A percentile compares a stretch with the other conserved stretches of the same genome.
Conservation (phyloP, 2,888 invertebrate genomes). For the Cheilosia vulpina region DNA sequence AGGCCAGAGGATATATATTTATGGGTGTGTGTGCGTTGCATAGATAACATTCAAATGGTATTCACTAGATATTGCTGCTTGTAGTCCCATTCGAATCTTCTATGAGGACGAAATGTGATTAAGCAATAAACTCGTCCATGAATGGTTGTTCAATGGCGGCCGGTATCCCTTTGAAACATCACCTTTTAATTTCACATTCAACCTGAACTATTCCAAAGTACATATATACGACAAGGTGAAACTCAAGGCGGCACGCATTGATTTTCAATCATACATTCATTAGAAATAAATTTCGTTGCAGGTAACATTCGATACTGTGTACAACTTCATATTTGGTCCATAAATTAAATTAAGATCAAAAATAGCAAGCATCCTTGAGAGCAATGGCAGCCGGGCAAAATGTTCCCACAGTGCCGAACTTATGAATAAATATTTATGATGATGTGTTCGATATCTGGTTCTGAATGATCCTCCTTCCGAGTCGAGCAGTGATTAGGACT, state of each 20-base stretch:
- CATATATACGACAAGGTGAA: background rate
- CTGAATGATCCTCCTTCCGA: background rate
- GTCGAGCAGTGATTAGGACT: background rate
- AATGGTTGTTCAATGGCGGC: constrained; percentile 3
- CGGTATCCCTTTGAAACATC: constrained; percentile 55
- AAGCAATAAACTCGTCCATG: constrained; percentile 17
- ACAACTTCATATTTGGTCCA: constrained; percentile 13
- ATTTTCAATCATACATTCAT: constrained; percentile 48
- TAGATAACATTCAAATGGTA: constrained; percentile 59
- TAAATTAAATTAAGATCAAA: constrained; percentile 43
- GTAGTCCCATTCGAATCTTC: constrained; percentile 5
- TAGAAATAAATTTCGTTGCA: constrained; percentile 41
- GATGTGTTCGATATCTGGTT: constrained; percentile 45
- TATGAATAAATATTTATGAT: constrained; percentile 41
- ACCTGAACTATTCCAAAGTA: constrained; percentile 2
- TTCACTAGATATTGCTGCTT: constrained; percentile 31
- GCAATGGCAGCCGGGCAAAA: background rate
- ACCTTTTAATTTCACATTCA: constrained; percentile 53
- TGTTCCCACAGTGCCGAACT: background rate
- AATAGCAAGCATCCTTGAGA: constrained; percentile 21
- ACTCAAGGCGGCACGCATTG: constrained; percentile 36
- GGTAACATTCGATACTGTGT: background rate
- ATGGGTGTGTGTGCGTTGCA: constrained; percentile 16
- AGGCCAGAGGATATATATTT: constrained; percentile 18
- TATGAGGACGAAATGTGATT: constrained; percentile 45